These are phyloP conservation scores for Pachyseris speciosa DNA, from an alignment of 64 coral and sea anemone species.

Conservation along the genomic window DNA sequence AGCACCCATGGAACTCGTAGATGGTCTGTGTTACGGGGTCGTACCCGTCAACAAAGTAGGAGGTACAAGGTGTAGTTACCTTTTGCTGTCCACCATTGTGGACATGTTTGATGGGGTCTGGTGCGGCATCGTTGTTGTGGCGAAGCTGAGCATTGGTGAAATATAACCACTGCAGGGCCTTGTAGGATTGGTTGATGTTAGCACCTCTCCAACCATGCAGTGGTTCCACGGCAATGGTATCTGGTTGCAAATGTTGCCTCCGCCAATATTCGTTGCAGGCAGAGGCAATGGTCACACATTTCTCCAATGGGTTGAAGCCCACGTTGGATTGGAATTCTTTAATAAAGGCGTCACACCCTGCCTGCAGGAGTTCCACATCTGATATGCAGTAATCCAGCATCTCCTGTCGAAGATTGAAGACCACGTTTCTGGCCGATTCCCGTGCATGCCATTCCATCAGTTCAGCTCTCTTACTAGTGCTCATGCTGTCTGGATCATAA, in stretches of 20 bases:
- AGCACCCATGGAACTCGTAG: constrained; percentile 31
- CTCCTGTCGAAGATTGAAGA: no score
- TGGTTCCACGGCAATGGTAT: constrained; percentile 4
- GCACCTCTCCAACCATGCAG: no score
- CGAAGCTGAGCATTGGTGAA: not conserved
- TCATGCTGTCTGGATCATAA: constrained; percentile 26
- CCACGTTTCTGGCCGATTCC: no score
- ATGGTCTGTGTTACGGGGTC: no score
- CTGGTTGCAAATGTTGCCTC: not conserved
- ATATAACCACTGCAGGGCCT: no score
- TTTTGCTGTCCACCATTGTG: not conserved
- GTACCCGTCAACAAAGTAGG: constrained; percentile 23
- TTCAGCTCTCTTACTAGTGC: not conserved
- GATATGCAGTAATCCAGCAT: no score
- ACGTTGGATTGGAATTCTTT: no score
- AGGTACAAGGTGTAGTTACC: not conserved
- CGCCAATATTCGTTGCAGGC: not conserved
- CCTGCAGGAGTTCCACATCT: no score
- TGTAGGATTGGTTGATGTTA: no score
- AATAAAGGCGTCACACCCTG: no score
- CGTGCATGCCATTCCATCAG: not conserved
- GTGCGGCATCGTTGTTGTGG: no score
- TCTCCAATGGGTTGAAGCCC: no score
- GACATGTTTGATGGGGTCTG: not conserved
- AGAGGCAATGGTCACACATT: not conserved